Conservation (phyloP, 2,888 invertebrate species). For the Chrysodeixis includens region DNA sequence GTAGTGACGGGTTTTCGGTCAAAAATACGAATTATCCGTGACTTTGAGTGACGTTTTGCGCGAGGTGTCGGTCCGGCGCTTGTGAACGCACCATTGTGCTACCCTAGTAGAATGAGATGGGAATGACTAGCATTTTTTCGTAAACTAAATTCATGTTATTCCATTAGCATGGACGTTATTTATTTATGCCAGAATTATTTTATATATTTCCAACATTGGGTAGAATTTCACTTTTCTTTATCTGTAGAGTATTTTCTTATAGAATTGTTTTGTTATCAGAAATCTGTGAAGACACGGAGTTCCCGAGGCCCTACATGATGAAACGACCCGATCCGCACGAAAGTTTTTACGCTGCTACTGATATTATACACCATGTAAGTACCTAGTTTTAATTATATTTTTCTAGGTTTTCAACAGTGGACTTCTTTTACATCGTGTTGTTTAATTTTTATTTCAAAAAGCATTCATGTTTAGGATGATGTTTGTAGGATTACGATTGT, state of each 20-base stretch:
- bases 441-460: no score
- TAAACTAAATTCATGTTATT: slow-evolving; percentile 4
- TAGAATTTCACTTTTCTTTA: no score
- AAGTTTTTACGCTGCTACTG: slow-evolving; percentile 94
- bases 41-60: slow-evolving; percentile 50
- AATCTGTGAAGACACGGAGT: slow-evolving; percentile 84
- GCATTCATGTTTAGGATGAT: no score
- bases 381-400: slow-evolving; percentile 35
- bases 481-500: no score
- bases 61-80: slow-evolving; percentile 26
- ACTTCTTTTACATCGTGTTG: no score
- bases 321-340: slow-evolving; percentile 84
- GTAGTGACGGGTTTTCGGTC: slow-evolving; percentile 65
- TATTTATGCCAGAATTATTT: not conserved
- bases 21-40: slow-evolving; percentile 54
- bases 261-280: slow-evolving; percentile 66
- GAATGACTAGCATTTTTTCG: slow-evolving; percentile 28
- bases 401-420: not conserved
- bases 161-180: not conserved
- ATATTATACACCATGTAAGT: slow-evolving; percentile 91
- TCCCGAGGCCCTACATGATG: slow-evolving; percentile 86
- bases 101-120: slow-evolving; percentile 28
- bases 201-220: no score
- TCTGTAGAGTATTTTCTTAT: no score
- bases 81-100: slow-evolving; percentile 31